These are phyloP conservation scores for Abramis brama DNA, from an alignment of 2,113 vertebrate genomes.

Conservation along the genomic window DNA sequence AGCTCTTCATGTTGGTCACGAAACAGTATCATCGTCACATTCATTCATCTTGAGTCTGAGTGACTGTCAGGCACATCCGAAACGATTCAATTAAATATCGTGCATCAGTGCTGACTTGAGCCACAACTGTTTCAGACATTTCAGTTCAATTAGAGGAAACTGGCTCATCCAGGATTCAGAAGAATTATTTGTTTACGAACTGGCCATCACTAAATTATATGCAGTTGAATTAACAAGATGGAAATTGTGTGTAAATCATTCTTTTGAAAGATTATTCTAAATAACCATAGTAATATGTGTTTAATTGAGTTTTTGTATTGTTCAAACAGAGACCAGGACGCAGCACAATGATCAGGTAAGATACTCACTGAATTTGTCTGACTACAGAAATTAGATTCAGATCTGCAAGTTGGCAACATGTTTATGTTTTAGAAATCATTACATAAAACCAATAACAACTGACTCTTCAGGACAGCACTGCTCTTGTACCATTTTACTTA, in stretches of 20 bases:
- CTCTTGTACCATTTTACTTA: not conserved
- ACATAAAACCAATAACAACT: not conserved
- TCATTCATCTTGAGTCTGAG: too few relatives aligned
- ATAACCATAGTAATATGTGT: not conserved
- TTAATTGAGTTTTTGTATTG: not conserved
- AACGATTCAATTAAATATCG: too few relatives aligned
- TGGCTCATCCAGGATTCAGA: too few relatives aligned
- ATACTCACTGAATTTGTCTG: not conserved
- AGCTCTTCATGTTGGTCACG: too few relatives aligned
- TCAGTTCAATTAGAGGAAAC: too few relatives aligned
- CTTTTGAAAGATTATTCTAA: not conserved
- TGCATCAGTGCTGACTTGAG: too few relatives aligned
- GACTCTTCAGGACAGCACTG: not conserved
- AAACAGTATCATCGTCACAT: too few relatives aligned
- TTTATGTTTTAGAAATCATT: not conserved
- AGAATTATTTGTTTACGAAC: too few relatives aligned
- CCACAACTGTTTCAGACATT: too few relatives aligned
- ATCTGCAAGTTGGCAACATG: not conserved
- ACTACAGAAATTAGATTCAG: not conserved
- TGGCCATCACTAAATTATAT: not conserved
- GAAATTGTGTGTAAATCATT: not conserved
- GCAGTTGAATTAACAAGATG: not conserved
- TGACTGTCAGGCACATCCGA: too few relatives aligned
- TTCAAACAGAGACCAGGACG: not conserved
- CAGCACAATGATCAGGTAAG: not conserved